Base-by-base conservation (phyloP, 2,888 invertebrate genomes). In the Dione juno region DNA sequence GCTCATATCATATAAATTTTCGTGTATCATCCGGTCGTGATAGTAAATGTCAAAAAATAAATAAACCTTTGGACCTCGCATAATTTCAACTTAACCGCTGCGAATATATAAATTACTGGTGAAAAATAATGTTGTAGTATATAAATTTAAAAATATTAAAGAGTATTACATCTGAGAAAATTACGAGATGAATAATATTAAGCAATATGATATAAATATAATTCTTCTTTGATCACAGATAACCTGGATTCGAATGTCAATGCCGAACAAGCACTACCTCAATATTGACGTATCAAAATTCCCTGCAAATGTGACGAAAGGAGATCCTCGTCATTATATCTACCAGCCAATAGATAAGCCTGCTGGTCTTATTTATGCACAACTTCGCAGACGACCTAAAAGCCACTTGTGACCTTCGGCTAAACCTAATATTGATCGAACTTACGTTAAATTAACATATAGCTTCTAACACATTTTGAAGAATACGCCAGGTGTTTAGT, bases 251-350 rank as follows among this genome's bases (percentile, higher is more conserved):
- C 95, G 95, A 77, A 96, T 97, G 95, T 94, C 94, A 72, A 95
- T 97, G 95, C 97, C 97, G 0, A 97, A 97, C 86, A 96, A 96
- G 79, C 97, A 97, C 82, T 97, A 97, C 83, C 94, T 96, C 78
- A 95, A 94, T 77, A 94, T 97, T 54, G 96, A 97, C 82, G 94
- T 96, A 79, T 95, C 95, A 9, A 96, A 95, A 78, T 97, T 97
- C 87, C 95, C 96, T 35, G 92, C 93, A 1, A 91, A 94, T 63
- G 92, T 96, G 16, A 94, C 94, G 14, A 94, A 95, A 21, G 94
- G 94, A 0, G 94, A 95, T 35, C 95, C 96, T 61, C 82, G 87
- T 0, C 94, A 95, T 76, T 95, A 96, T 78, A 96, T 97, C 50
- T 96, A 96, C 81, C 94, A 96, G 67, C 96, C 96, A 0, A 94